phyloP scores from a whole-genome alignment of 2,797 vertebrate genomes.

The Cheirogaleus major region DNA sequence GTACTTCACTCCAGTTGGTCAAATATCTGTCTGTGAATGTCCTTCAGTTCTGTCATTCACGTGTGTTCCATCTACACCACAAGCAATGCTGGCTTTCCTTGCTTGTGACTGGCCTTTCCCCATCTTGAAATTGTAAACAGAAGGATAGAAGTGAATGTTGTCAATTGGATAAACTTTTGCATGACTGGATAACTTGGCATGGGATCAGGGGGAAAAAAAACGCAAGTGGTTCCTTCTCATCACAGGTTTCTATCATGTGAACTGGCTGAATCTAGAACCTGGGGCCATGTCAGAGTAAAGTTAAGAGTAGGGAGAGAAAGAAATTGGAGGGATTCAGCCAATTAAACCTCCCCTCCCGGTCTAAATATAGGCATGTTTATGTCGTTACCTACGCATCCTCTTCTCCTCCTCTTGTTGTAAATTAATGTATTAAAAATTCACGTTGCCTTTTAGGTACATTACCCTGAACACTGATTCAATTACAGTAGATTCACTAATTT shows the following conservation, averaged over 20 bases:
- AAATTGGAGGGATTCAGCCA: not conserved
- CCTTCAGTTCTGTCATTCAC: not conserved
- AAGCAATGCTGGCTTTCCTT: not conserved
- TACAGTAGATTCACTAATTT: slow-evolving; percentile 20
- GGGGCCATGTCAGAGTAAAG: not conserved
- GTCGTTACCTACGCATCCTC: not conserved
- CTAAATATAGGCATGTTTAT: not conserved
- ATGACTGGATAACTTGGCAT: not conserved
- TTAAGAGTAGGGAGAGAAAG: not conserved
- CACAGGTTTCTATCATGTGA: not conserved
- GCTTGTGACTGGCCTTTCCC: not conserved
- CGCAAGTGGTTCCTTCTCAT: not conserved
- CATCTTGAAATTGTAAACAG: not conserved
- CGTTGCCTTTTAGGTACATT: not conserved
- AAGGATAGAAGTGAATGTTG: not conserved
- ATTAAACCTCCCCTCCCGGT: not conserved
- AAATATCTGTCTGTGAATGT: not conserved
- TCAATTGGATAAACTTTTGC: not conserved
- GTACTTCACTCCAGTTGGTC: not conserved
- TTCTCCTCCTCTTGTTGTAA: not conserved
- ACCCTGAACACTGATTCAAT: not conserved
- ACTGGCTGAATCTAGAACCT: not conserved
- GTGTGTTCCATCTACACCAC: not conserved
- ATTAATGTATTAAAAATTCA: slow-evolving; percentile 5
- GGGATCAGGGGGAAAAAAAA: not conserved